Evolutionary conservation across 1,140 invertebrate species (phyloP).

Genomic region (Tachypleus tridentatus): DNA sequence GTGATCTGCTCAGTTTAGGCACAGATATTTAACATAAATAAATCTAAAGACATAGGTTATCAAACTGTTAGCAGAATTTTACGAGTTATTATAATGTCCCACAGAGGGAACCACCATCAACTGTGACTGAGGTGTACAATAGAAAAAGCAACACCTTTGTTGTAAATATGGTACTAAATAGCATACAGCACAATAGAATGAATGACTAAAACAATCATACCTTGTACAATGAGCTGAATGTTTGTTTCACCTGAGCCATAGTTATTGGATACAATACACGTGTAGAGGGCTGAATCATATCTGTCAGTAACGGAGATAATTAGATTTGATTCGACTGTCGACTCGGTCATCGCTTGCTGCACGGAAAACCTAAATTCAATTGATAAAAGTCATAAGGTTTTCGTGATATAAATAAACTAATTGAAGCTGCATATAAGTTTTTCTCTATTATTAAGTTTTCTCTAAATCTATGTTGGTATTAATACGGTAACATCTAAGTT

Average conservation of each 20-base stretch:
- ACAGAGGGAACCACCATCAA: background rate
- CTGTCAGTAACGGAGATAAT: constrained; percentile 27
- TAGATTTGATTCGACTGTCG: background rate
- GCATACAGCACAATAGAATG: background rate
- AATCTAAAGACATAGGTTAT: constrained; percentile 4
- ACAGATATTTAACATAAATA: no score
- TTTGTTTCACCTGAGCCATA: constrained; percentile 49
- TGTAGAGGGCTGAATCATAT: constrained; percentile 36
- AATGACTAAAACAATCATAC: constrained; percentile 33
- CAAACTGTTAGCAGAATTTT: background rate
- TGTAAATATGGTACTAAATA: background rate
- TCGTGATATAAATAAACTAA: no score
- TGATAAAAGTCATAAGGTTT: no score
- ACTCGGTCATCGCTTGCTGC: no score
- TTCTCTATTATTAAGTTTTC: no score
- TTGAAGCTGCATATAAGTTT: no score
- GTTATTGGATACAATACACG: constrained; percentile 33
- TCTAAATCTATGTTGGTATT: no score
- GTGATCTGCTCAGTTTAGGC: no score
- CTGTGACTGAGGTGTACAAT: background rate
- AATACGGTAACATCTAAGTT: no score
- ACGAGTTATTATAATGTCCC: background rate
- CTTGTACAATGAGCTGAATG: constrained; percentile 89
- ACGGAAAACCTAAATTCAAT: no score
- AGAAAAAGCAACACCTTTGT: background rate